Evolutionary conservation across 2,113 vertebrate species (phyloP), one percentile per base, ranked within the genome.

Genomic region (Tricholaema leucomelas): DNA sequence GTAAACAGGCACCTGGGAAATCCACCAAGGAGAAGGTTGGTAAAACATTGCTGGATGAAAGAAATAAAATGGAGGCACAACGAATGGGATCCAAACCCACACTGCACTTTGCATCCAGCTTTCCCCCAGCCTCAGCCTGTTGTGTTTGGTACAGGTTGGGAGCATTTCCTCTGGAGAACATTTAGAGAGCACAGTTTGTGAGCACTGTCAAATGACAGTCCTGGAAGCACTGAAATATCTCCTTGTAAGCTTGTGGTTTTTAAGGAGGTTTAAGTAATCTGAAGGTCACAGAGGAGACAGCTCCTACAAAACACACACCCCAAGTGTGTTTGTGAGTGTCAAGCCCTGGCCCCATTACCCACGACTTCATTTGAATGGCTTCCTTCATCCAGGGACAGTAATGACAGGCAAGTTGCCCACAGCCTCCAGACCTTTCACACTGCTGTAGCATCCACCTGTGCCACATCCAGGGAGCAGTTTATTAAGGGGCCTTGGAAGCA

Each of bases 391-490:
- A 77, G 71, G 71, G 65, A 92, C 56, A 91, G 65, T 89, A 94
- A 96, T 74, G 61, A 72, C 81, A 70, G 52, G n/a, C 59, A 81
- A 88, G 70, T 74, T 73, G 74, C 81, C 80, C 0, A 1, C 92
- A 92, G 81, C 95, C 92, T 94, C 72, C 74, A 90, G 95, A 91
- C 48, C 40, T 66, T 82, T 94, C 92, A 88, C 54, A 83, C 33
- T 69, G 72, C 65, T 94, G 61, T 71, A 96, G 92, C 5, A 14
- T 96, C 85, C 88, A 77, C 72, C 86, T 80, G 71, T 91, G 85
- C 87, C 76, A 48, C 63, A 82, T 83, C 31, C 78, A 91, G 48
- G 90, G 89, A 96, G 90, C 74, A 85, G 91, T 95, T 97, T 96
- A 94, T 96, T 92, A 96, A 94, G 81, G 44, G 86, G 48, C 46